A percentile compares a stretch with the other conserved stretches of the same genome.
phyloP scores from a whole-genome alignment of 2,888 invertebrate genomes.

The Halocaridina rubra region DNA sequence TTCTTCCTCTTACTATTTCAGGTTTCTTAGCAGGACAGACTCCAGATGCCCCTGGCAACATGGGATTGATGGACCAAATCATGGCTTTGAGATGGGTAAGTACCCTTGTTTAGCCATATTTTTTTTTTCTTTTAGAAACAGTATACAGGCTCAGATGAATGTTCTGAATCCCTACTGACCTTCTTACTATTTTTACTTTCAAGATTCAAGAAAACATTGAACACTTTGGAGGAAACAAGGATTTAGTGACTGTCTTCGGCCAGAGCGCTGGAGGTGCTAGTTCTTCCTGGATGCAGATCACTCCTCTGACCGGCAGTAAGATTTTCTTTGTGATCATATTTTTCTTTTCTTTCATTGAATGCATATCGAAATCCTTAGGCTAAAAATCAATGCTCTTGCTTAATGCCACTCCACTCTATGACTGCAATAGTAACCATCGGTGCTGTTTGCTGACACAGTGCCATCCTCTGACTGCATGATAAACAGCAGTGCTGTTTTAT shows the following conservation, averaged over 20 bases:
- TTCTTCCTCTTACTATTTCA: not conserved
- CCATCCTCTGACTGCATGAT: no score
- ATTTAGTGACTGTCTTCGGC: constrained; percentile 53
- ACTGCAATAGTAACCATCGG: no score
- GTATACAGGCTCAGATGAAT: not conserved
- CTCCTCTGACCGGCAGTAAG: constrained; percentile 39
- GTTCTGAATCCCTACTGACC: not conserved
- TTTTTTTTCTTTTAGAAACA: not conserved
- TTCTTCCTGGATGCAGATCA: constrained; percentile 52
- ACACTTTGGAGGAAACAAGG: constrained; percentile 37
- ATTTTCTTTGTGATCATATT: no score
- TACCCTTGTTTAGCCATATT: no score
- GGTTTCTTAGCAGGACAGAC: constrained; percentile 48
- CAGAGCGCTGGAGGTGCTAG: constrained; percentile 61
- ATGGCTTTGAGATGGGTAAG: constrained; percentile 52
- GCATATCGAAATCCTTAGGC: no score
- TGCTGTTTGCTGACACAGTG: no score
- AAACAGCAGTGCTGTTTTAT: no score
- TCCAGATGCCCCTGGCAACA: constrained; percentile 40
- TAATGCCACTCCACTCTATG: no score
- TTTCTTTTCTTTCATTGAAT: no score
- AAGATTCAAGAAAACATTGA: constrained; percentile 45
- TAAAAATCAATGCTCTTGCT: no score
- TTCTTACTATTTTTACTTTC: not conserved
- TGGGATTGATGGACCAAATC: constrained; percentile 55